A percentile compares a stretch with the other conserved stretches of the same genome.
Conservation (phyloP, 2,113 vertebrate species). For the Propithecus coquereli region DNA sequence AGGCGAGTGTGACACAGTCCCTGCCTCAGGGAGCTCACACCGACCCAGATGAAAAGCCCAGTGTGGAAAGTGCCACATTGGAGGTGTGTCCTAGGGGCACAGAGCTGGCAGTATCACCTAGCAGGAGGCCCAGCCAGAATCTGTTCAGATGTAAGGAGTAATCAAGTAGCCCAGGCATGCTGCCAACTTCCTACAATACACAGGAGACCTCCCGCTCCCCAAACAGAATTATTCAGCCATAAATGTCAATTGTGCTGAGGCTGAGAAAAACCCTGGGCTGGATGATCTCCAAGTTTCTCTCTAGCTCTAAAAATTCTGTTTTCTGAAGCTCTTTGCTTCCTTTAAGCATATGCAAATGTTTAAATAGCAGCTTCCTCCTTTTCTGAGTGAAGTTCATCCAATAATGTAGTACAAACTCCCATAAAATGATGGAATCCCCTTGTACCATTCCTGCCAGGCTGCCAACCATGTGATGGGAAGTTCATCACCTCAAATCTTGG, state of each 20-base stretch:
- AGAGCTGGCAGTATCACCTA: background rate
- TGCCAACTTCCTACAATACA: background rate
- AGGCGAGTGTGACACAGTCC: background rate
- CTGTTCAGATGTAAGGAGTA: background rate
- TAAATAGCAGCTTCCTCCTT: constrained; percentile 3
- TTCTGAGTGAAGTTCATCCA: background rate
- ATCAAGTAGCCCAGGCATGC: background rate
- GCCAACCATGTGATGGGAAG: background rate
- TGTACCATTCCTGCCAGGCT: background rate
- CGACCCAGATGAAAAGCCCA: background rate
- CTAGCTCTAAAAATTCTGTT: background rate
- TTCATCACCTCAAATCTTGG: background rate
- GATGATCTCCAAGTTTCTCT: background rate
- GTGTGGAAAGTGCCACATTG: rapidly evolving
- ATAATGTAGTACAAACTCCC: background rate
- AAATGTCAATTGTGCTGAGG: background rate
- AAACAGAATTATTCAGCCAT: background rate
- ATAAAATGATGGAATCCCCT: background rate
- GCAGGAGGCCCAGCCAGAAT: background rate
- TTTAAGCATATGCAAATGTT: background rate
- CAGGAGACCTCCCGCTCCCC: background rate
- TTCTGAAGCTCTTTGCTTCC: constrained; percentile 13
- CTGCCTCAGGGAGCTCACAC: background rate
- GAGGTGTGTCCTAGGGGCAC: background rate
- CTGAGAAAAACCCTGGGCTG: background rate